Percentiles rank a stretch among this genome's conserved stretches.
Conservation (phyloP, 2,113 vertebrate species). For the Seriola quinqueradiata region DNA sequence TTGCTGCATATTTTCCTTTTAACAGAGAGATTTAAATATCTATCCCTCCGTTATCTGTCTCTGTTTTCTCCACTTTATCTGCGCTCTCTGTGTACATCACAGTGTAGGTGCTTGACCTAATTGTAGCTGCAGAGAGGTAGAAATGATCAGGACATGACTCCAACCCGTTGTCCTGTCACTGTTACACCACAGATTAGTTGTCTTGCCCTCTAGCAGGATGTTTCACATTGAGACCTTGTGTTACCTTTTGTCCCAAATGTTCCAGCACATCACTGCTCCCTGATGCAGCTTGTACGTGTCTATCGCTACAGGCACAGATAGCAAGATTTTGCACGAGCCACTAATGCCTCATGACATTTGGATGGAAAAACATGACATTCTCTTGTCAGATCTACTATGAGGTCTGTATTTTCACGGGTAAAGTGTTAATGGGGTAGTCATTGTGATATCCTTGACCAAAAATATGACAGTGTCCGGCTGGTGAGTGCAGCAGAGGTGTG, state of each 20-base stretch:
- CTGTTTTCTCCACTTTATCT: neutral
- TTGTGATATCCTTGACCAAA: slow-evolving; percentile 32
- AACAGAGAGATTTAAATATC: neutral
- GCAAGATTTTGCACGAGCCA: neutral
- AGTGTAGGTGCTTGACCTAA: slow-evolving; percentile 42
- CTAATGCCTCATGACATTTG: slow-evolving; percentile 43
- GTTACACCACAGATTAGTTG: slow-evolving; percentile 5
- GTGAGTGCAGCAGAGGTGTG: slow-evolving; percentile 7
- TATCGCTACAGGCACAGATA: slow-evolving; percentile 30
- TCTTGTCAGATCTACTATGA: slow-evolving; percentile 32
- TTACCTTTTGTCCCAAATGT: slow-evolving; percentile 41
- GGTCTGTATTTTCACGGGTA: slow-evolving; percentile 27
- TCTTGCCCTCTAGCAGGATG: slow-evolving; percentile 28
- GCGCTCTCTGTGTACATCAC: neutral
- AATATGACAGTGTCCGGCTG: neutral
- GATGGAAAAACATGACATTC: slow-evolving; percentile 48
- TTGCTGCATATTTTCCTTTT: neutral
- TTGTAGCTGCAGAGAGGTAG: slow-evolving; percentile 24
- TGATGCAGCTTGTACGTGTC: slow-evolving; percentile 22
- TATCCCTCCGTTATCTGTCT: neutral
- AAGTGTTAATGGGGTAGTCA: slow-evolving; percentile 34
- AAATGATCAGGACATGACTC: slow-evolving; percentile 15
- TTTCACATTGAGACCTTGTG: slow-evolving; percentile 34
- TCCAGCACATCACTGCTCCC: slow-evolving; percentile 1
- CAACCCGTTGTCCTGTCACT: slow-evolving; percentile 14